Percentiles rank a stretch among this genome's conserved stretches.
Evolutionary conservation across 2,888 invertebrate genomes (phyloP).

Genomic region (Bhutanitis thaidina): DNA sequence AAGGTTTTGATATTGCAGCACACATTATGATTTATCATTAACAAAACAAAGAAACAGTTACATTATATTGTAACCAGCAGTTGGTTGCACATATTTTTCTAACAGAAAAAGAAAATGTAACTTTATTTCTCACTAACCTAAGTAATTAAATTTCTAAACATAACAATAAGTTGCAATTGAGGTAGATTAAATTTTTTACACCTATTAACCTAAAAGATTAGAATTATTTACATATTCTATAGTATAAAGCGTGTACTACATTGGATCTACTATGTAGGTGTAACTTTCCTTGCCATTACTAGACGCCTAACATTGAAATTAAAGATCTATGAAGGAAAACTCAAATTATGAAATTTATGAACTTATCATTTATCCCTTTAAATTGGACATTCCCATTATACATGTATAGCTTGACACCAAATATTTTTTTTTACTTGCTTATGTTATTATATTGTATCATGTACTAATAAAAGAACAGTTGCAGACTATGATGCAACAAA

Average conservation of each 20-base stretch:
- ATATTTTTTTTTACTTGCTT: neutral
- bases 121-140: slow-evolving; percentile 68
- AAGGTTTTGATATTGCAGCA: slow-evolving; percentile 66
- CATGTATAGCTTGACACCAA: neutral
- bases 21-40: slow-evolving; percentile 51
- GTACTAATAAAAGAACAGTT: neutral
- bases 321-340: slow-evolving; percentile 31
- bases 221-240: slow-evolving; percentile 72
- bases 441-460: too few relatives aligned
- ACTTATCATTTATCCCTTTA: neutral
- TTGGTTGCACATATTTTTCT: slow-evolving; percentile 53
- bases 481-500: neutral
- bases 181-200: slow-evolving; percentile 79
- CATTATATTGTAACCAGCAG: slow-evolving; percentile 34
- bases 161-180: slow-evolving; percentile 75
- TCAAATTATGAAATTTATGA: slow-evolving; percentile 10
- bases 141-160: slow-evolving; percentile 68
- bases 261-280: slow-evolving; percentile 45
- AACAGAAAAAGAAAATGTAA: slow-evolving; percentile 48
- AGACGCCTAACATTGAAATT: slow-evolving; percentile 51
- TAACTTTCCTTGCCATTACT: slow-evolving; percentile 47
- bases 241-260: slow-evolving; percentile 64
- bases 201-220: slow-evolving; percentile 77
- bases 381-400: neutral
- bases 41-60: slow-evolving; percentile 40